Evolutionary conservation across 2,888 invertebrate genomes (phyloP).

Genomic region (Apeira syringaria): DNA sequence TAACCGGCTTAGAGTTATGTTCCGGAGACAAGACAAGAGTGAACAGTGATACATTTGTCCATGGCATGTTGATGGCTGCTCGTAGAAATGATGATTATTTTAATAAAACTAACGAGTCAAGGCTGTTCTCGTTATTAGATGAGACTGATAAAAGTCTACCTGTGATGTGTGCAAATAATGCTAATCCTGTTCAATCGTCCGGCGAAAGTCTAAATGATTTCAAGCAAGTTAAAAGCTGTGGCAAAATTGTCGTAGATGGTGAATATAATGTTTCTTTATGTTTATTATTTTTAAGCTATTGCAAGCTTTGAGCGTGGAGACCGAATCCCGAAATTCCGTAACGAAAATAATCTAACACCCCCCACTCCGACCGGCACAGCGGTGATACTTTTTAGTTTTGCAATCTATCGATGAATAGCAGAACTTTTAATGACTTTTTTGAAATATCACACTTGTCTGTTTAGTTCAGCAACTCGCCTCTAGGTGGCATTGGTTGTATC

Average conservation of each 20-base stretch:
- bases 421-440: too few relatives aligned
- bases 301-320: too few relatives aligned
- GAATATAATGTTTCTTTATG: neutral
- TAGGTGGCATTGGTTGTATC: too few relatives aligned
- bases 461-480: too few relatives aligned
- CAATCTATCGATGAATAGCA: too few relatives aligned
- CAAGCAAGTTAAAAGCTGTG: neutral
- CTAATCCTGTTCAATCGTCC: neutral
- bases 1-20: constrained; percentile 35
- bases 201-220: neutral
- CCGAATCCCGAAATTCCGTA: too few relatives aligned
- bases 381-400: too few relatives aligned
- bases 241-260: constrained; percentile 5
- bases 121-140: neutral
- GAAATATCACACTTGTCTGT: too few relatives aligned
- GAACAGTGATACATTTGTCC: constrained; percentile 55
- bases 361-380: too few relatives aligned
- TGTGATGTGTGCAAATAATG: neutral
- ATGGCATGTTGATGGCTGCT: constrained; percentile 33
- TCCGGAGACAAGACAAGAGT: constrained; percentile 50
- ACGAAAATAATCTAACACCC: too few relatives aligned
- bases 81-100: constrained; percentile 12
- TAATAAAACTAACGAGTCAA: constrained; percentile 2
- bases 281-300: neutral
- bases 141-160: neutral